These are phyloP conservation scores for Lithobius niger DNA, from an alignment of 1,140 invertebrate genomes.

Conservation along the genomic window DNA sequence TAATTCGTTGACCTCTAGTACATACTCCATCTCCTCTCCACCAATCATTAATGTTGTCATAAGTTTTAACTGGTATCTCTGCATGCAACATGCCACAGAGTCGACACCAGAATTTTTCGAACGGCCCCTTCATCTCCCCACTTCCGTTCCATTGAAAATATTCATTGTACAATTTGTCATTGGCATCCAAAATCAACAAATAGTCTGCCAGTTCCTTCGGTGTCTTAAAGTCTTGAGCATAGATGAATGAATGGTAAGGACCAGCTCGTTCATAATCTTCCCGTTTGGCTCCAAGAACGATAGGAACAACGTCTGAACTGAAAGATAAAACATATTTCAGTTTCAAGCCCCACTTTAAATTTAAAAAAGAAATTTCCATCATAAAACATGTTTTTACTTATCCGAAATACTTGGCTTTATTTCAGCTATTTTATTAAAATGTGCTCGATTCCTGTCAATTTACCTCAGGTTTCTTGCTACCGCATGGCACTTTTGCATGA, in stretches of 20 bases:
- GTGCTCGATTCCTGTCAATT: too few species aligned
- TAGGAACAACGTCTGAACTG: too few species aligned
- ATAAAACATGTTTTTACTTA: too few species aligned
- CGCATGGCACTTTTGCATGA: too few species aligned
- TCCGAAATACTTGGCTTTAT: too few species aligned
- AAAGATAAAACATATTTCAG: too few species aligned
- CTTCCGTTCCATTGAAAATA: conserved; percentile 47
- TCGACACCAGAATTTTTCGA: conserved; percentile 69
- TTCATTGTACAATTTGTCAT: conserved; percentile 20
- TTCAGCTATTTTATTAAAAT: too few species aligned
- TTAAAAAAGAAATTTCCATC: too few species aligned
- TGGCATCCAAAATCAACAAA: conserved; percentile 20
- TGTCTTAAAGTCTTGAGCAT: conserved; percentile 27
- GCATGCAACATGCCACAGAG: conserved; percentile 80
- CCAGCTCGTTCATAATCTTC: conserved; percentile 27
- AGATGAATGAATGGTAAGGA: conserved; percentile 30
- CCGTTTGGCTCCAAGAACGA: conserved; percentile 35
- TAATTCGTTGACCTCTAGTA: background rate
- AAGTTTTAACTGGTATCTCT: conserved; percentile 33
- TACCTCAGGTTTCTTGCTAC: too few species aligned
- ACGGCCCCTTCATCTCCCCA: conserved; percentile 85
- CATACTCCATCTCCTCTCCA: conserved; percentile 20
- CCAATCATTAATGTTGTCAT: conserved; percentile 37
- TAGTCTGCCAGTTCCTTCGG: conserved; percentile 26
- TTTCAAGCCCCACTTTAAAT: too few species aligned